These are phyloP conservation scores for Operophtera brumata DNA, from an alignment of 2,888 invertebrate species.

Conservation along the genomic window DNA sequence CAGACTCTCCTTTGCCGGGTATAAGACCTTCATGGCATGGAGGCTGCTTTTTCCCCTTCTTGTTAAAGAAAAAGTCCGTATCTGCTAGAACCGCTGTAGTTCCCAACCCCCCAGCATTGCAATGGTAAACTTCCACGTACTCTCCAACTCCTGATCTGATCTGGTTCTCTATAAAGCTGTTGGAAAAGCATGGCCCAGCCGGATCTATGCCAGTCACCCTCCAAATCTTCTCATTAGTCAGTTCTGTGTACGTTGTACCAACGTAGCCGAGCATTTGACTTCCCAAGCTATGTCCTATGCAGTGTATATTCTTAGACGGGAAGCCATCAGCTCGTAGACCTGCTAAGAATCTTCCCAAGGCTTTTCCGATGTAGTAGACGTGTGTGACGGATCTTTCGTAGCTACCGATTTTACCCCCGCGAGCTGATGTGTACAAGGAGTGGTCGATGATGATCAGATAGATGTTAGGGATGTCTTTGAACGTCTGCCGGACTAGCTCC, in stretches of 20 bases:
- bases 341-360: conserved; percentile 58
- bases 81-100: conserved; percentile 76
- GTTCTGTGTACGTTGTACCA: conserved; percentile 52
- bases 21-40: conserved; percentile 66
- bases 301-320: conserved; percentile 62
- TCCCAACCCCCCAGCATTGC: conserved; percentile 79
- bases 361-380: conserved; percentile 59
- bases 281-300: conserved; percentile 69
- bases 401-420: conserved; percentile 58
- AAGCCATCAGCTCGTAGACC: conserved; percentile 53
- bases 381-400: conserved; percentile 67
- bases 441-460: conserved; percentile 71
- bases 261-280: conserved; percentile 64
- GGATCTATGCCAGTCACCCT: conserved; percentile 69
- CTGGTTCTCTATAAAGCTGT: conserved; percentile 64
- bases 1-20: conserved; percentile 62
- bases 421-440: conserved; percentile 61
- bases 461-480: conserved; percentile 57
- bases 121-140: conserved; percentile 82
- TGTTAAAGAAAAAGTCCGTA: conserved; percentile 81
- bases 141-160: conserved; percentile 77
- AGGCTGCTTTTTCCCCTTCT: conserved; percentile 79
- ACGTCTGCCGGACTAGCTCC: conserved; percentile 60
- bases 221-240: conserved; percentile 61
- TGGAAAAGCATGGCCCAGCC: conserved; percentile 73